These are phyloP conservation scores for Trachops cirrhosus DNA, from an alignment of 2,797 vertebrate genomes.

Conservation along the genomic window DNA sequence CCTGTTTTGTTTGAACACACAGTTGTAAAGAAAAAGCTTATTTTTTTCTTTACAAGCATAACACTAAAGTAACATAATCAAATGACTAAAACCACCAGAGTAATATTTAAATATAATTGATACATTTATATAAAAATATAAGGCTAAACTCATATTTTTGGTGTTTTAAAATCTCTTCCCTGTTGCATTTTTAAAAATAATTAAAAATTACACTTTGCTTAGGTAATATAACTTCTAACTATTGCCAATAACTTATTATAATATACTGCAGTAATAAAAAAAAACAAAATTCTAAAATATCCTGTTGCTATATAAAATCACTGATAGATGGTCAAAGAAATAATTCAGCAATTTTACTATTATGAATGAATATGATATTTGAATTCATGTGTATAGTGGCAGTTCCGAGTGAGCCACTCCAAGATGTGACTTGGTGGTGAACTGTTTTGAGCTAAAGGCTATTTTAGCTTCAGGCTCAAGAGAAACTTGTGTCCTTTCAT, in stretches of 20 bases:
- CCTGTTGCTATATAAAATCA: not conserved
- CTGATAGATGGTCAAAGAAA: not conserved
- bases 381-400: not conserved
- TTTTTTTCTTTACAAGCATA: not conserved
- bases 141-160: not conserved
- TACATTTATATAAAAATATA: not conserved
- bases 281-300: not conserved
- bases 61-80: not conserved
- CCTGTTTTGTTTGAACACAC: not conserved
- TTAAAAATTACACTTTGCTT: not conserved
- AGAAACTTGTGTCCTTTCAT: not conserved
- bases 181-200: not conserved
- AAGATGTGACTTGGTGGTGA: not conserved
- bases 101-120: not conserved
- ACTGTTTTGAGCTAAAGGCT: not conserved
- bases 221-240: not conserved
- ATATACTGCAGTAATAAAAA: not conserved
- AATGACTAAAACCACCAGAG: not conserved
- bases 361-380: not conserved
- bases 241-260: not conserved
- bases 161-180: not conserved
- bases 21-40: too few species aligned
- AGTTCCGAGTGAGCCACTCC: not conserved
- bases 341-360: not conserved
- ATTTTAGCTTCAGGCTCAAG: not conserved